These are phyloP conservation scores for Fulmarus glacialis DNA, from an alignment of 2,113 vertebrate species.

Conservation along the genomic window DNA sequence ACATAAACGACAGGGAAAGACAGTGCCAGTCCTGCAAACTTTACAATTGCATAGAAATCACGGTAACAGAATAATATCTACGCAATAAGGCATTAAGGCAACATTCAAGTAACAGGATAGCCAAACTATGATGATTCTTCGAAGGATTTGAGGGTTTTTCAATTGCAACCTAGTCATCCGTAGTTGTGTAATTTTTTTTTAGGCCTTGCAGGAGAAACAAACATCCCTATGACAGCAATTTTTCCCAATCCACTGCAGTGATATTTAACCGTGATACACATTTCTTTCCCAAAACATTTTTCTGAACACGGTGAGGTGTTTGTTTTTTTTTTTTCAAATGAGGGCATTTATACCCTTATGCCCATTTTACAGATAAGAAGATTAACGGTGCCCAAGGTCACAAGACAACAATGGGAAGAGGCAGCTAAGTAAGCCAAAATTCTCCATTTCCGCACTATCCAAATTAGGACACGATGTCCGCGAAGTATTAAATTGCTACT, in stretches of 20 bases:
- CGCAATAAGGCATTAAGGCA: neutral
- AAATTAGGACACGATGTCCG: neutral
- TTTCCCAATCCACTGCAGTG: neutral
- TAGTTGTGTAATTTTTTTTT: neutral
- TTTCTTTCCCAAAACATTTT: neutral
- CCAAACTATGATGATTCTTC: neutral
- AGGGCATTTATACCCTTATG: neutral
- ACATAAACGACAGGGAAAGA: neutral
- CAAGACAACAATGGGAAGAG: neutral
- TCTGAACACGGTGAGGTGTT: neutral
- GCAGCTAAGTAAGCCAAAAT: neutral
- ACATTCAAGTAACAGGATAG: neutral
- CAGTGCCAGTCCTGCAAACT: neutral
- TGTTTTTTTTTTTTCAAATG: neutral
- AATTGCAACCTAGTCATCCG: neutral
- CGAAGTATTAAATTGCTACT: neutral
- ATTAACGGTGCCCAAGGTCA: constrained; percentile 46
- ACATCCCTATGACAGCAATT: neutral
- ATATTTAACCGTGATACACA: neutral
- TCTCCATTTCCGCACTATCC: neutral
- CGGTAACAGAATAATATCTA: neutral
- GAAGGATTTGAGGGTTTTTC: neutral
- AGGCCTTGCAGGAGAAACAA: neutral
- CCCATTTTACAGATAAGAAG: neutral
- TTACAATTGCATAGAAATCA: neutral